A percentile compares a stretch with the other conserved stretches of the same genome.
Conservation (phyloP, 1,140 invertebrate genomes). For the Laodelphax striatellus region DNA sequence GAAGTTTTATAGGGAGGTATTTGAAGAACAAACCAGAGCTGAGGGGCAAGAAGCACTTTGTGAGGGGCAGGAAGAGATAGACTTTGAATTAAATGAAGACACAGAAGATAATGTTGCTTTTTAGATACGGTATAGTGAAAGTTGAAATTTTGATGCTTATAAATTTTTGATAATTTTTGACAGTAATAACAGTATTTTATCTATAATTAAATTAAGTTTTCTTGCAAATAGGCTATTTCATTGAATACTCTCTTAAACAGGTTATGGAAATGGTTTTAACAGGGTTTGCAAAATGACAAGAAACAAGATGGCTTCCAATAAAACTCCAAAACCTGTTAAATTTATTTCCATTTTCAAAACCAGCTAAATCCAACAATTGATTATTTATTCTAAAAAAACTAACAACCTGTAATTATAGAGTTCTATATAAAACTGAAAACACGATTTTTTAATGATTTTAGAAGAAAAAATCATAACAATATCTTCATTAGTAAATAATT, state of each 20-base stretch:
- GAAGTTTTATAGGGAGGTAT: slow-evolving; percentile 5
- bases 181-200: neutral
- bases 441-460: slow-evolving; percentile 3
- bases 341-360: slow-evolving; percentile 7
- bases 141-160: neutral
- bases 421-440: slow-evolving; percentile 6
- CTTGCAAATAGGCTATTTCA: slow-evolving; percentile 5
- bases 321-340: slow-evolving; percentile 8
- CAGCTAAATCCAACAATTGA: slow-evolving; percentile 7
- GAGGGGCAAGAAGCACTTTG: slow-evolving; percentile 1
- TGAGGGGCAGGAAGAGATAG: neutral
- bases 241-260: slow-evolving; percentile 5
- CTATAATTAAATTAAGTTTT: neutral
- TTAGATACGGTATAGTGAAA: too few species aligned
- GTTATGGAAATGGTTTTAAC: slow-evolving; percentile 5
- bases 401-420: slow-evolving; percentile 3
- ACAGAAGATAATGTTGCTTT: too few species aligned
- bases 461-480: too few species aligned
- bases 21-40: neutral
- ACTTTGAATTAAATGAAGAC: neutral
- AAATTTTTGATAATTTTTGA: too few species aligned
- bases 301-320: slow-evolving; percentile 9
- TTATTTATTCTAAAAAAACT: slow-evolving; percentile 2
- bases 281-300: slow-evolving; percentile 5
- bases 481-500: too few species aligned